Percentiles rank a stretch among this genome's conserved stretches.
phyloP scores from a whole-genome alignment of 2,113 vertebrate genomes.

The Ancistrus triradiatus region DNA sequence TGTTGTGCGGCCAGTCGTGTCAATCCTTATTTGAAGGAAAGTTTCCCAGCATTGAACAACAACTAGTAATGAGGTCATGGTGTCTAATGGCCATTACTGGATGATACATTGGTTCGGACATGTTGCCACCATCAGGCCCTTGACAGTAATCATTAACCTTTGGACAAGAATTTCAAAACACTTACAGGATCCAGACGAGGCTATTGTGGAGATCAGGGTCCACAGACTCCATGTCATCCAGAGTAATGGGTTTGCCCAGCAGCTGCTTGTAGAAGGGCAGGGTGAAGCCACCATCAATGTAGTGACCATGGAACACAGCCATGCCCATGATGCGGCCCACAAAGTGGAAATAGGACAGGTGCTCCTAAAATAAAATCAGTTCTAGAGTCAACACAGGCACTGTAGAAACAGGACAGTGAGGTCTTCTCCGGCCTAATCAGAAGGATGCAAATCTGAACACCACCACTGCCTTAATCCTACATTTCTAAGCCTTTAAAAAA shows the following conservation, averaged over 20 bases:
- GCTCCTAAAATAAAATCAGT: constrained; percentile 72
- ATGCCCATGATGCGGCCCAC: constrained; percentile 98
- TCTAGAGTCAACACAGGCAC: constrained; percentile 11
- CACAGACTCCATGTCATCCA: constrained; percentile 97
- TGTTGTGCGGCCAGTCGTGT: too few relatives aligned
- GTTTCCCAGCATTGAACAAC: too few relatives aligned
- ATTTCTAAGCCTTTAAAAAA: too few relatives aligned
- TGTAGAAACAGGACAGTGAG: too few relatives aligned
- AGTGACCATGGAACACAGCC: constrained; percentile 98
- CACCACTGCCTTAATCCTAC: too few relatives aligned
- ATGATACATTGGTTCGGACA: too few relatives aligned
- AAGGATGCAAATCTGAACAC: too few relatives aligned
- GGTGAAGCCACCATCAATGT: constrained; percentile 96
- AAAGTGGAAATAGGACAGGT: constrained; percentile 97
- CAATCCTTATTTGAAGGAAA: too few relatives aligned
- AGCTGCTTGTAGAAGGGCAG: constrained; percentile 97
- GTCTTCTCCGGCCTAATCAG: too few relatives aligned
- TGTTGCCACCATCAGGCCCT: too few relatives aligned
- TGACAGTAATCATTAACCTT: too few relatives aligned
- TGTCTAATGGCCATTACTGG: not conserved
- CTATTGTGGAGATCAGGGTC: constrained; percentile 98
- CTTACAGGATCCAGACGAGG: constrained; percentile 98
- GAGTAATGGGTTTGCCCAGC: constrained; percentile 94
- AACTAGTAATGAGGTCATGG: too few relatives aligned
- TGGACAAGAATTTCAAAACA: constrained; percentile 41